A percentile compares a stretch with the other conserved stretches of the same genome.
These are phyloP conservation scores for Passer montanus DNA, from an alignment of 2,113 vertebrate species.

Conservation along the genomic window DNA sequence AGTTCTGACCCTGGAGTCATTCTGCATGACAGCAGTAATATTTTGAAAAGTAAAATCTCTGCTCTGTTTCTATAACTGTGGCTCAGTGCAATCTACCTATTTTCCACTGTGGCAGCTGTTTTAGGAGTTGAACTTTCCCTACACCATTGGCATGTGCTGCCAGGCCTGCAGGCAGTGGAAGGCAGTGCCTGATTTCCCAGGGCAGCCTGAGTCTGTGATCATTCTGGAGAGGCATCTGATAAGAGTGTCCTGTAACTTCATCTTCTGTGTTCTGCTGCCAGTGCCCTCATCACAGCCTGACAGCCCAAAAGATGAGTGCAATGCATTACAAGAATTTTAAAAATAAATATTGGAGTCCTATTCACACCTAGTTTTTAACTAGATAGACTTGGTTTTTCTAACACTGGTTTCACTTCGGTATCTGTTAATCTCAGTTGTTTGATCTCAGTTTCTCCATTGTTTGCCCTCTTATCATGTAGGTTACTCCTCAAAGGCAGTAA, in stretches of 20 bases:
- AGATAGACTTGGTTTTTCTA: neutral
- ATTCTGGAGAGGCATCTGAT: neutral
- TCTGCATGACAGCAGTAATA: conserved; percentile 2
- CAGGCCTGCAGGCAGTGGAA: neutral
- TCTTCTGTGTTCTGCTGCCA: conserved; percentile 26
- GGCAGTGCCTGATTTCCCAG: neutral
- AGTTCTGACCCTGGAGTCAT: neutral
- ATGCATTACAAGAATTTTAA: neutral
- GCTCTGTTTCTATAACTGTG: neutral
- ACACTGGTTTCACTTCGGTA: neutral
- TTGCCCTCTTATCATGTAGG: neutral
- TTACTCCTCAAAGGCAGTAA: conserved; percentile 12
- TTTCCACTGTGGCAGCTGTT: neutral
- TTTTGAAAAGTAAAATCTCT: conserved; percentile 27
- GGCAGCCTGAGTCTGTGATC: neutral
- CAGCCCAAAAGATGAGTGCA: neutral
- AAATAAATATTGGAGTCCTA: neutral
- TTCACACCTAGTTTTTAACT: neutral
- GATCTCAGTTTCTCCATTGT: neutral
- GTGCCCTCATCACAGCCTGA: neutral
- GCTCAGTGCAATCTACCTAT: neutral
- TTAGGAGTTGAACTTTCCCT: neutral
- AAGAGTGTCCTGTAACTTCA: neutral
- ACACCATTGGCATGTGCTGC: accelerated
- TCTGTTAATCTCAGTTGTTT: neutral